Evolutionary conservation across 2,888 invertebrate species (phyloP), one percentile per base, ranked within the genome.

Genomic region (Drosophila multiciliata): DNA sequence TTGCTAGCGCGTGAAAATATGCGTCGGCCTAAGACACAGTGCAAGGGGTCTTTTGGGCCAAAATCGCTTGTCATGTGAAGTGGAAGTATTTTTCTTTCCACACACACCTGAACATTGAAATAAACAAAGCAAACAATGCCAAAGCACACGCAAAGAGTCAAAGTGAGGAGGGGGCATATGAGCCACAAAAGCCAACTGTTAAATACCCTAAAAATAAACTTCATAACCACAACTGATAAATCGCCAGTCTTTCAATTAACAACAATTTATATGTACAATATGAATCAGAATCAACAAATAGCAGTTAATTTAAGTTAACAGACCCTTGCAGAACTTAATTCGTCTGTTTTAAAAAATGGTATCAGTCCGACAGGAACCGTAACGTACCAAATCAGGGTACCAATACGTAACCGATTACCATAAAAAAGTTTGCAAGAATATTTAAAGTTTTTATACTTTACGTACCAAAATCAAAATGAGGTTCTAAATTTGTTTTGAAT

Each of bases 1-100:
- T 75, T 58, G 64, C 17, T 42, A 45, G 75, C 64, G 78, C 68
- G 66, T 69, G 78, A 65, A 70, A 70, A 62, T 66, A 75, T 75
- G 74, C 75, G 55, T 49, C 73, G 55, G 57, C 40, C 49, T 50
- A 23, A 36, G 58, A 20, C 42, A 26, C 50, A 66, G 59, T 53
- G 45, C 23, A 33, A 20, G 60, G 57, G 57, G 75, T 67, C 75
- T 68, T 74, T 52, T 74, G 29, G 68, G 64, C 75, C 74, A 61
- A 38, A 61, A 60, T 48, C 40, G 29, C 40, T 72, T 65, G 67
- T 74, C 75, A 74, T 67, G 62, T 68, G 63, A 74, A 67, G 67
- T 74, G 74, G 38, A 55, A 55, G 38, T 55, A 29, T 9, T 50
- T 66, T 66, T 63, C 59, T 55, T 49, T 38, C 23, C 49, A 36